phyloP scores from a whole-genome alignment of 2,797 vertebrate species.

The Myiotriccus ornatus region DNA sequence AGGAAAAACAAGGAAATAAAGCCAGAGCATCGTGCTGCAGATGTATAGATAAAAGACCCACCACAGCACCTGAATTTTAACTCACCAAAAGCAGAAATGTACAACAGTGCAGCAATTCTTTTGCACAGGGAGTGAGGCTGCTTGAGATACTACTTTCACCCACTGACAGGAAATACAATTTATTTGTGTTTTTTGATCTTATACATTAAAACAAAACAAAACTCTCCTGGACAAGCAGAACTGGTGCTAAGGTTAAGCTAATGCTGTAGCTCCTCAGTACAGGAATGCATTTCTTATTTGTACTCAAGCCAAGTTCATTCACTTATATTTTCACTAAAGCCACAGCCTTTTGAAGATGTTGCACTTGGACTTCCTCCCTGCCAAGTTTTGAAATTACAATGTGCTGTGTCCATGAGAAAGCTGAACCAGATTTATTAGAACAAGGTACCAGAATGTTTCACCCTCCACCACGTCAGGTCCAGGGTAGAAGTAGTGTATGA shows the following conservation, averaged over 20 bases:
- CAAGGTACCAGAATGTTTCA: constrained; percentile 32
- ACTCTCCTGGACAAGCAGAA: background rate
- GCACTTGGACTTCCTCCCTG: constrained; percentile 31
- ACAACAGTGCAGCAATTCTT: background rate
- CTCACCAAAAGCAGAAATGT: background rate
- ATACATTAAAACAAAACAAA: constrained; percentile 7
- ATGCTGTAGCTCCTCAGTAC: background rate
- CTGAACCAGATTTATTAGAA: constrained; percentile 46
- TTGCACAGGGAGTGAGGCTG: background rate
- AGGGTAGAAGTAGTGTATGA: background rate
- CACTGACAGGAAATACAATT: background rate
- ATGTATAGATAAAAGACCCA: background rate
- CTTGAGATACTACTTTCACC: background rate
- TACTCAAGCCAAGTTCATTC: constrained; percentile 18
- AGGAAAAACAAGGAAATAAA: background rate
- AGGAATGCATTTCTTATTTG: constrained; percentile 35
- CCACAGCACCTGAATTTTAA: background rate
- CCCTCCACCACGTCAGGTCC: background rate
- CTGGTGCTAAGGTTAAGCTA: constrained; percentile 40
- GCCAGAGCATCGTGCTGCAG: background rate
- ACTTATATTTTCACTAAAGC: constrained; percentile 26
- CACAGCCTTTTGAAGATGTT: constrained; percentile 57
- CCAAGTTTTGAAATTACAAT: constrained; percentile 45
- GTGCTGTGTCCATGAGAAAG: constrained; percentile 41
- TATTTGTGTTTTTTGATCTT: constrained; percentile 31